These are phyloP conservation scores for Ciconia nigra DNA, from an alignment of 2,797 vertebrate species.

Conservation along the genomic window DNA sequence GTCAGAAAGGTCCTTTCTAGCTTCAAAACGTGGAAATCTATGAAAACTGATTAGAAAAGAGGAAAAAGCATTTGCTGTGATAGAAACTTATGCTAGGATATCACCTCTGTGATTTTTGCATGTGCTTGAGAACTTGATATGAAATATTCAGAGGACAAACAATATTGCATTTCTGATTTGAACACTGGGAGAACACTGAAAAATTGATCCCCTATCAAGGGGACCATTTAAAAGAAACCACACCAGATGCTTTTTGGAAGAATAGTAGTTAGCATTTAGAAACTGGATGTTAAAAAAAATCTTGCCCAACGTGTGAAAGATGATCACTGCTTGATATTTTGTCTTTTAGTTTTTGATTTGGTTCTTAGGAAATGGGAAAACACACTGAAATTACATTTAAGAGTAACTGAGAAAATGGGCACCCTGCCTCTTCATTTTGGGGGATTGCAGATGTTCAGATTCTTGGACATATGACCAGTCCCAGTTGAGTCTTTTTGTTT, in stretches of 20 bases:
- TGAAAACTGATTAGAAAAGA: background rate
- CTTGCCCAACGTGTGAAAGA: background rate
- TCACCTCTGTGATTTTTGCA: background rate
- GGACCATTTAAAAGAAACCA: background rate
- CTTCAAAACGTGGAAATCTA: background rate
- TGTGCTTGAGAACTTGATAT: background rate
- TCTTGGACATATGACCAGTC: background rate
- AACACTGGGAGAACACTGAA: background rate
- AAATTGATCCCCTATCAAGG: background rate
- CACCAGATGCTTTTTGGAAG: background rate
- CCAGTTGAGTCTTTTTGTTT: background rate
- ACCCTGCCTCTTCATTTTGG: background rate
- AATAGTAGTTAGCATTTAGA: background rate
- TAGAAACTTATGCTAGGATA: background rate
- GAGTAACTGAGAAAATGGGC: background rate
- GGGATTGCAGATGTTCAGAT: background rate
- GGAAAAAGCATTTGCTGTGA: background rate
- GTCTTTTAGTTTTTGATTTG: background rate
- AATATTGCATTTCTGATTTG: background rate
- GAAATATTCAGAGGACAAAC: background rate
- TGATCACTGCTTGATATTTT: background rate
- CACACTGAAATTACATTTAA: background rate
- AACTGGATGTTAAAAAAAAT: background rate
- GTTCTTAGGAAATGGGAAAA: background rate
- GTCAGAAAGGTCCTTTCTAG: background rate